Evolutionary conservation across 2,888 invertebrate species (phyloP).

Genomic region (Watsonalla binaria): DNA sequence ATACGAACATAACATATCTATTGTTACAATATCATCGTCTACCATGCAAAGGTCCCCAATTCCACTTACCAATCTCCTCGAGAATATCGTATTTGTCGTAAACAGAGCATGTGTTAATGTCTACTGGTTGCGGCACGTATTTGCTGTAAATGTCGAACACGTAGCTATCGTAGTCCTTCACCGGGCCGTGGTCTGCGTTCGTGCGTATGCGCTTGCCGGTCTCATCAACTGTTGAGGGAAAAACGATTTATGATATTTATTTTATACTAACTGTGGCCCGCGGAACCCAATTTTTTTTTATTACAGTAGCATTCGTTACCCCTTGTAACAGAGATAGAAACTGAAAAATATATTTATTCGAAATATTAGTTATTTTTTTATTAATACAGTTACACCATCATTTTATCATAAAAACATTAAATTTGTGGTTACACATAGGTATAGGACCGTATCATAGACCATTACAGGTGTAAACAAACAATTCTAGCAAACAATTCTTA

Average conservation of each 20-base stretch:
- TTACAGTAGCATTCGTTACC: too few species aligned
- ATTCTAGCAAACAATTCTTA: too few species aligned
- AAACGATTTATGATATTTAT: constrained; percentile 5
- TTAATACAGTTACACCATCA: too few species aligned
- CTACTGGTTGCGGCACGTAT: constrained; percentile 98
- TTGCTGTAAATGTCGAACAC: constrained; percentile 99
- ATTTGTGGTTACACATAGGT: too few species aligned
- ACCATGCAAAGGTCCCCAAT: background rate
- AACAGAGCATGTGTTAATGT: constrained; percentile 95
- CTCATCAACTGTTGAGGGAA: constrained; percentile 80
- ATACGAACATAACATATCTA: background rate
- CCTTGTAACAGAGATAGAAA: too few species aligned
- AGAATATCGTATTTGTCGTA: constrained; percentile 99
- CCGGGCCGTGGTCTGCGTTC: constrained; percentile 90
- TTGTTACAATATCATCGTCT: background rate
- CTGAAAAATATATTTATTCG: too few species aligned
- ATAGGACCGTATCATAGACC: too few species aligned
- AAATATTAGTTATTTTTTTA: too few species aligned
- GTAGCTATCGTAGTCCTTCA: constrained; percentile 98
- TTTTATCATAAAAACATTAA: too few species aligned
- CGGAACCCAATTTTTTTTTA: too few species aligned
- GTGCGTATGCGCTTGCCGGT: constrained; percentile 94
- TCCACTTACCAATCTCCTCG: constrained; percentile 94
- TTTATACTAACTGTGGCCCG: background rate
- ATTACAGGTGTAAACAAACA: too few species aligned